Conservation (phyloP, 1,140 invertebrate genomes). For the Drosophila fuyamai region DNA sequence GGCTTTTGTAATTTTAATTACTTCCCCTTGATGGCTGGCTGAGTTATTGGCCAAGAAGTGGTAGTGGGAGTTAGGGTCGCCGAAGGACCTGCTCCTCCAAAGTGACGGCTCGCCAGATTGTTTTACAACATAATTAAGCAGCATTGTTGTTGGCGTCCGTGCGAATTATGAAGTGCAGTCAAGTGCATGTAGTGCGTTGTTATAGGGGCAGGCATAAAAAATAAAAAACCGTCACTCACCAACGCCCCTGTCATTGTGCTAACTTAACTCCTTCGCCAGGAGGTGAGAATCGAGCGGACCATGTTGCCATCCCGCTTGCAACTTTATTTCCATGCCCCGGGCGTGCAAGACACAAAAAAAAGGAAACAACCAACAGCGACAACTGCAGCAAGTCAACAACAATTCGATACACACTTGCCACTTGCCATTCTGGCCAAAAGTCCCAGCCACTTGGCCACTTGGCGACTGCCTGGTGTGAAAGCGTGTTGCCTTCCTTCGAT, state of each 20-base stretch:
- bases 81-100: conserved; percentile 41
- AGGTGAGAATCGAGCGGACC: conserved; percentile 20
- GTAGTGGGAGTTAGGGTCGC: conserved; percentile 15
- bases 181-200: conserved; percentile 66
- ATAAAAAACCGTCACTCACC: conserved; percentile 60
- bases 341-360: conserved; percentile 32
- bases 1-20: conserved; percentile 80
- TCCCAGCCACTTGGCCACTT: conserved; percentile 20
- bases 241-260: conserved; percentile 67
- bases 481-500: conserved; percentile 57
- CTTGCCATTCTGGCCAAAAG: conserved; percentile 37
- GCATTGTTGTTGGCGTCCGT: conserved; percentile 57
- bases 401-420: conserved; percentile 78
- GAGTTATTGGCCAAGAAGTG: conserved; percentile 44
- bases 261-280: conserved; percentile 8
- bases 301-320: conserved; percentile 55
- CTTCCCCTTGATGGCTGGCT: conserved; percentile 57
- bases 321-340: conserved; percentile 74
- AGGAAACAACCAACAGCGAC: conserved; percentile 40
- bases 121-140: conserved; percentile 82
- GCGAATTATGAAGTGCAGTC: conserved; percentile 72
- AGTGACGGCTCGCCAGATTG: conserved; percentile 65
- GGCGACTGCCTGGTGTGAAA: conserved; percentile 79
- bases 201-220: conserved; percentile 52
- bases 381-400: conserved; percentile 79